A percentile compares a stretch with the other conserved stretches of the same genome.
Conservation (phyloP, 2,797 vertebrate genomes). For the Euthynnus affinis region DNA sequence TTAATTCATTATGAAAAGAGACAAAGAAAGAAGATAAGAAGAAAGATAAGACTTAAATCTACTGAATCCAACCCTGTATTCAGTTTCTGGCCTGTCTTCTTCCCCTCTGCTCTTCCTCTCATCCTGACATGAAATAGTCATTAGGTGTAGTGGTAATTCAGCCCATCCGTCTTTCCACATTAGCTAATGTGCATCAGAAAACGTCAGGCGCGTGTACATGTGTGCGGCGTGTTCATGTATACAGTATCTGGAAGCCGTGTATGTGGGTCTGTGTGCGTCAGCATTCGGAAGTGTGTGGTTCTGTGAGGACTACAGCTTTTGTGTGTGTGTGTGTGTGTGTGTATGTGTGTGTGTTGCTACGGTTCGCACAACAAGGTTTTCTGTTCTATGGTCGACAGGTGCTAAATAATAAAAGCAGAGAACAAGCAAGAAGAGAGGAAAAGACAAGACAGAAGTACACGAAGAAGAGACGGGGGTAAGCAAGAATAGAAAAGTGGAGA, state of each 20-base stretch:
- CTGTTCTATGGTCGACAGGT: constrained; percentile 72
- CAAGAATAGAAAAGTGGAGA: constrained; percentile 30
- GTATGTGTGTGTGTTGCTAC: constrained; percentile 42
- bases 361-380: constrained; percentile 67
- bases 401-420: constrained; percentile 81
- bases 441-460: constrained; percentile 48
- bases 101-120: constrained; percentile 57
- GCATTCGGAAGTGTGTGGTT: constrained; percentile 42
- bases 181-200: constrained; percentile 80
- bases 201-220: constrained; percentile 47
- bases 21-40: neutral
- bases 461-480: constrained; percentile 9
- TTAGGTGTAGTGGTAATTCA: constrained; percentile 79
- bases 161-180: constrained; percentile 74
- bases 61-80: constrained; percentile 42
- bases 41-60: constrained; percentile 13
- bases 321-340: constrained; percentile 17
- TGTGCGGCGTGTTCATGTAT: constrained; percentile 49
- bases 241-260: constrained; percentile 43
- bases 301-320: constrained; percentile 2
- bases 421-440: constrained; percentile 59
- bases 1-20: neutral
- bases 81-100: constrained; percentile 55
- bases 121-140: constrained; percentile 82
- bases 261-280: constrained; percentile 49